Percentiles rank a stretch among this genome's conserved stretches.
Conservation (phyloP, 2,888 invertebrate genomes). For the Protophormia terraenovae region DNA sequence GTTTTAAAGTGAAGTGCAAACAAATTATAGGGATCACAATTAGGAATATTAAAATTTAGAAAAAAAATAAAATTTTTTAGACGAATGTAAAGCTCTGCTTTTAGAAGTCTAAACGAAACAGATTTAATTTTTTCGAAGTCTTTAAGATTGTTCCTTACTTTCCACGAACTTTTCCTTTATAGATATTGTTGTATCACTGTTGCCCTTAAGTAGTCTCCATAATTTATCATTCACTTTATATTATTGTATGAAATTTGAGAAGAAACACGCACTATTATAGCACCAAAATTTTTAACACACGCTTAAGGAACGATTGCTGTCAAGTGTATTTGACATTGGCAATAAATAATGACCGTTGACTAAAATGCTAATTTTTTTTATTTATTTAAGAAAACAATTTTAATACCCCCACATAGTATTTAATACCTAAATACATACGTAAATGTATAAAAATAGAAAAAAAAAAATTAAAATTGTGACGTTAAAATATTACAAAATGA, state of each 20-base stretch:
- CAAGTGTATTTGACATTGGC: conserved; percentile 55
- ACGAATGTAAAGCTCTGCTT: too few species aligned
- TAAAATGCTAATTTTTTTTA: conserved; percentile 46
- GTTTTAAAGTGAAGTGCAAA: not conserved
- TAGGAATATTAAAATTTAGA: too few species aligned
- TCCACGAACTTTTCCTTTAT: too few species aligned
- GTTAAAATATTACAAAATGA: too few species aligned
- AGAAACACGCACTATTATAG: not conserved
- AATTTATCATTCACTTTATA: not conserved
- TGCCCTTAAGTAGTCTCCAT: conserved; percentile 24
- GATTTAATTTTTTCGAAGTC: too few species aligned
- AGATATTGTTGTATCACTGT: not conserved
- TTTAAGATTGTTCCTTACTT: too few species aligned
- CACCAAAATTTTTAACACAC: not conserved
- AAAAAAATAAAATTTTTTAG: too few species aligned
- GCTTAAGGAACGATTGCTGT: conserved; percentile 51
- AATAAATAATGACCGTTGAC: conserved; percentile 54
- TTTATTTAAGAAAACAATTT: not conserved
- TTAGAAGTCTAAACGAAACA: too few species aligned
- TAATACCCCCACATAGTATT: too few species aligned
- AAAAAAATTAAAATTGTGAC: too few species aligned
- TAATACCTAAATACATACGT: too few species aligned
- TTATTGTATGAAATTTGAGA: not conserved
- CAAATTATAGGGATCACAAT: not conserved
- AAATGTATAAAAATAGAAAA: too few species aligned